phyloP scores from a whole-genome alignment of 2,797 vertebrate genomes.

The Peromyscus melanophrys region DNA sequence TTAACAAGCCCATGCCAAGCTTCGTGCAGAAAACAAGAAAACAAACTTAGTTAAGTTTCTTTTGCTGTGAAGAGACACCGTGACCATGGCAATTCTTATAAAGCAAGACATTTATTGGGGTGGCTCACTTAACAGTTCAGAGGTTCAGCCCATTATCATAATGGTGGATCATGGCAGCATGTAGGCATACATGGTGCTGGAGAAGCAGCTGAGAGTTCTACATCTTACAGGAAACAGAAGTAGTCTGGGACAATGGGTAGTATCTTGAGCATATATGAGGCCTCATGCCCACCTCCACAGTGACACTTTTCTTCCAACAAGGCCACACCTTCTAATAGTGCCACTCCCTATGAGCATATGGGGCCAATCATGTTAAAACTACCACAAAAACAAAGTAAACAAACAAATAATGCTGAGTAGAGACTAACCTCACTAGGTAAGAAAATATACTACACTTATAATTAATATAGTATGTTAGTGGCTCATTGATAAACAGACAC shows the following conservation, averaged over 20 bases:
- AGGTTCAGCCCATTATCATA: not conserved
- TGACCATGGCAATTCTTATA: not conserved
- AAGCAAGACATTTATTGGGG: not conserved
- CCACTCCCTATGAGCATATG: not conserved
- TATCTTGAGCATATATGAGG: not conserved
- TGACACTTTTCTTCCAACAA: not conserved
- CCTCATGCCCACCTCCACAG: not conserved
- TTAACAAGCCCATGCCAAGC: not conserved
- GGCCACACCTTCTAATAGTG: not conserved
- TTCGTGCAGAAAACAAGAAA: slow-evolving; percentile 20
- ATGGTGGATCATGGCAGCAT: not conserved
- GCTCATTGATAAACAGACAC: not conserved
- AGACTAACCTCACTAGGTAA: not conserved
- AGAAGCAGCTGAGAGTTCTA: not conserved
- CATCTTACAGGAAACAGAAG: not conserved
- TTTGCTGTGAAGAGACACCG: not conserved
- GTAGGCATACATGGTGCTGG: not conserved
- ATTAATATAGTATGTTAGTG: not conserved
- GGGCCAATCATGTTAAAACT: not conserved
- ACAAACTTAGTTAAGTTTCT: not conserved
- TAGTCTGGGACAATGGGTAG: not conserved
- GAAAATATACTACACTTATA: not conserved
- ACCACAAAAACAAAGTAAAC: not conserved
- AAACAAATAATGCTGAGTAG: too few species aligned
- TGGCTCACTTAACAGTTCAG: not conserved